Evolutionary conservation across 2,797 vertebrate species (phyloP), one percentile per base, ranked within the genome.

Genomic region (Sebastes trivittatus): DNA sequence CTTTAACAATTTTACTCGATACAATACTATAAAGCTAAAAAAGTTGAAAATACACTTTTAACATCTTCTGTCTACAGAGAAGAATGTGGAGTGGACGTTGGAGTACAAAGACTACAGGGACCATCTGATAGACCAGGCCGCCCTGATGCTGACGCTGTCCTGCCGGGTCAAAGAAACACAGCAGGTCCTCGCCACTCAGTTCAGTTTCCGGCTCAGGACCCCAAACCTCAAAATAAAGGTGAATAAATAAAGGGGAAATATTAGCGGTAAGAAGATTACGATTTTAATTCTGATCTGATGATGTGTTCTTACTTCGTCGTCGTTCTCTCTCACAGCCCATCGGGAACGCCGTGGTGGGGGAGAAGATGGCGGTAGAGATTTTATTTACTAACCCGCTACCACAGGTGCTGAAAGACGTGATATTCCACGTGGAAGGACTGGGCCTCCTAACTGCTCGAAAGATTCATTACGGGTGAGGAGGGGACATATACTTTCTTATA

Each of bases 301-400:
- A 59, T 63, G 5, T 55, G 30, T 29, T 74, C 23, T 72, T 11
- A 32, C 36, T 64, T 49, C 46, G 13, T 36, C 3, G 11, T 75
- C 67, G 66, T 34, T 56, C 4, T 9, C 2, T 65, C 42, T 11
- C 60, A 2, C 79, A 96, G 96, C 92, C 94, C 4, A 20, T 93
- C 0, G 94, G 95, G 72, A 90, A 94, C 14, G 93, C 93, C 1
- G 90, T 90, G 42, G 94, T 96, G 5, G 95, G 95, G 8, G 71
- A 95, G 79, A 91, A 96, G 80, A 96, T 95, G 69, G 80, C 93
- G 1, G 96, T 96, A 29, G 95, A 97, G 91, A 97, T 98, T 70
- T 94, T 92, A 16, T 97, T 98, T 87, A 96, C 95, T 25, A 98
- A 98, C 79, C 97, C 97, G 0, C 93, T 98, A 22, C 95, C 96